Base-by-base conservation (phyloP, 2,113 vertebrate species). In the Rhea pennata region DNA sequence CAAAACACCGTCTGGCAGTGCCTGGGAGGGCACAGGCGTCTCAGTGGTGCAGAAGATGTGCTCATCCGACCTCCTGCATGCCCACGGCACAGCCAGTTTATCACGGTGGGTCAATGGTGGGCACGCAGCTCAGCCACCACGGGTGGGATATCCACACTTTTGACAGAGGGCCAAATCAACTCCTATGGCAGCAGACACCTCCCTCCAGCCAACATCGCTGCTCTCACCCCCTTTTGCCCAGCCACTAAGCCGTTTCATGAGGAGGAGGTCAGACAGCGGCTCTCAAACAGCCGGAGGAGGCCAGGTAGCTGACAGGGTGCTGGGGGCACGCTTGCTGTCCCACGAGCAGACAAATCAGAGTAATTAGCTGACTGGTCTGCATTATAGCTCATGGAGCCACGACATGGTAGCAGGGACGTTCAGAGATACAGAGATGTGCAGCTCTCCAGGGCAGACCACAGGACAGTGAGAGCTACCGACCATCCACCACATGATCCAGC, bases 1-100 rank as follows among this genome's bases (percentile, higher is more conserved):
- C 10, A 58, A 36, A 85, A n/a, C 19, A 69, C 5, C 0, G 0
- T 6, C 0, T 54, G 64, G n/a, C 61, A 78, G 46, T 5, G 21
- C 46, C 39, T 56, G 67, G n/a, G 48, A 4, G 27, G 69, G 51
- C 73, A 74, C 40, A 36, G 0, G 0, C 0, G 0, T 61, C 78
- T 42, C 59, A 66, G 74, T 29, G 65, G 15, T 71, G 33, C 9
- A 19, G 27, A 62, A 22, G 12, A 44, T 44, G 42, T 40, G 12
- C 62, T 42, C n/a, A 66, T 31, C 80, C 65, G 75, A 66, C 9
- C 42, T 39, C 12, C 19, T 16, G 64, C 51, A 75, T 14, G 19
- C 15, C 22, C 1, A 0, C 42, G 36, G 42, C 58, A 85, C 53
- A 77, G 2, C 6, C 40, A 71, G 66, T 31, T 50, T 54, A 48